A percentile compares a stretch with the other conserved stretches of the same genome.
Evolutionary conservation across 2,797 vertebrate species (phyloP).

Genomic region (Micromesistius poutassou): DNA sequence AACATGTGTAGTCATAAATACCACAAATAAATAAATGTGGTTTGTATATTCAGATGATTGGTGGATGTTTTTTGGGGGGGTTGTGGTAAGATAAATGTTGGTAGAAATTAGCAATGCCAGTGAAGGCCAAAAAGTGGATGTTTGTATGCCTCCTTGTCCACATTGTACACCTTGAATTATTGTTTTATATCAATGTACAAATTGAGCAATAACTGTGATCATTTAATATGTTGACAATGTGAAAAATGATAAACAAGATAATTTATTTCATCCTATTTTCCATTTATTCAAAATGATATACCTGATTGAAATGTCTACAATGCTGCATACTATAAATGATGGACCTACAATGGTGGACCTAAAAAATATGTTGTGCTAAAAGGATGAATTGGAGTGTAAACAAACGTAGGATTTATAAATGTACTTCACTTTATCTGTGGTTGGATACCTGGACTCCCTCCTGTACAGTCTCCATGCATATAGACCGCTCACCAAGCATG

Average conservation of each 20-base stretch:
- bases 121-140: constrained; percentile 7
- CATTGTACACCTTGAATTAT: constrained; percentile 25
- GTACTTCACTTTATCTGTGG: constrained; percentile 24
- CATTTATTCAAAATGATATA: not conserved
- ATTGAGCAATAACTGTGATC: constrained; percentile 51
- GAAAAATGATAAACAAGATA: not conserved
- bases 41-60: constrained; percentile 36
- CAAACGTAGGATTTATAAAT: constrained; percentile 13
- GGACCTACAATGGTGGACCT: not conserved
- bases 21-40: constrained; percentile 5
- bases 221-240: constrained; percentile 21
- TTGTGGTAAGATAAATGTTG: constrained; percentile 9
- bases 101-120: constrained; percentile 10
- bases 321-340: not conserved
- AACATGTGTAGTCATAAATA: not conserved
- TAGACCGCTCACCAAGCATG: constrained; percentile 60
- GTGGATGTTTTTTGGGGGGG: constrained; percentile 25
- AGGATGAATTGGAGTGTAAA: not conserved
- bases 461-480: constrained; percentile 45
- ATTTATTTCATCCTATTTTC: not conserved
- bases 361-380: not conserved
- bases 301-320: not conserved
- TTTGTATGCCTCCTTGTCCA: constrained; percentile 22
- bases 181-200: constrained; percentile 29
- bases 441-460: constrained; percentile 27